Conservation (phyloP, 2,113 vertebrate genomes). For the Meriones unguiculatus region DNA sequence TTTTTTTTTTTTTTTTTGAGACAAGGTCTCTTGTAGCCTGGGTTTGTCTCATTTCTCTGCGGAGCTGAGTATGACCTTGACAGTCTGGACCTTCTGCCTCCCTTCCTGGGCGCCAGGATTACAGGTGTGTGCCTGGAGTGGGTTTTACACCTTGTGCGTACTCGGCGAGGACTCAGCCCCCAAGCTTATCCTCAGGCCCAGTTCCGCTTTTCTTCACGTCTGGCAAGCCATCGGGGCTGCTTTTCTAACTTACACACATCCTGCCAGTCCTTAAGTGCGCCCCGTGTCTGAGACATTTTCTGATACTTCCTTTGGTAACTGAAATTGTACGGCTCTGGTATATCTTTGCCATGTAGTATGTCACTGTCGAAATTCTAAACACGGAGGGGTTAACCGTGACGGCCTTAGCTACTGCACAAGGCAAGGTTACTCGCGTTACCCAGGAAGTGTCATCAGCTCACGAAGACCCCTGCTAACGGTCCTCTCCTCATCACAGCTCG, state of each 20-base stretch:
- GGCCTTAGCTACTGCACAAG: neutral
- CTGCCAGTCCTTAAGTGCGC: neutral
- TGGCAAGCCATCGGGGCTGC: neutral
- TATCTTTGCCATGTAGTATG: neutral
- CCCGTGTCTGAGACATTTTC: neutral
- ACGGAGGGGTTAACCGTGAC: neutral
- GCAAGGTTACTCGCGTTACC: neutral
- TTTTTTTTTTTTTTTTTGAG: no score
- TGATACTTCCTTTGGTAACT: conserved; percentile 33
- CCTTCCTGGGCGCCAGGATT: neutral
- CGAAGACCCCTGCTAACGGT: neutral
- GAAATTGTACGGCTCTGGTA: neutral
- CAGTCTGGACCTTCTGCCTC: neutral
- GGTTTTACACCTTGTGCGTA: neutral
- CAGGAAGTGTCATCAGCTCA: neutral
- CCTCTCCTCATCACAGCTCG: neutral
- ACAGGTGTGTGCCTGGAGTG: neutral
- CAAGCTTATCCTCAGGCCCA: neutral
- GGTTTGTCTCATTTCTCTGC: neutral
- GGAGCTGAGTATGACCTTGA: neutral
- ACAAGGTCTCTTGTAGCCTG: no score
- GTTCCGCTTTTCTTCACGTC: neutral
- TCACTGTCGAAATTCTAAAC: neutral
- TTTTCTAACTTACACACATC: neutral
- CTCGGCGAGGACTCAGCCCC: neutral